Percentiles rank a stretch among this genome's conserved stretches.
phyloP scores from a whole-genome alignment of 2,797 vertebrate species.

The Limnodromus scolopaceus region DNA sequence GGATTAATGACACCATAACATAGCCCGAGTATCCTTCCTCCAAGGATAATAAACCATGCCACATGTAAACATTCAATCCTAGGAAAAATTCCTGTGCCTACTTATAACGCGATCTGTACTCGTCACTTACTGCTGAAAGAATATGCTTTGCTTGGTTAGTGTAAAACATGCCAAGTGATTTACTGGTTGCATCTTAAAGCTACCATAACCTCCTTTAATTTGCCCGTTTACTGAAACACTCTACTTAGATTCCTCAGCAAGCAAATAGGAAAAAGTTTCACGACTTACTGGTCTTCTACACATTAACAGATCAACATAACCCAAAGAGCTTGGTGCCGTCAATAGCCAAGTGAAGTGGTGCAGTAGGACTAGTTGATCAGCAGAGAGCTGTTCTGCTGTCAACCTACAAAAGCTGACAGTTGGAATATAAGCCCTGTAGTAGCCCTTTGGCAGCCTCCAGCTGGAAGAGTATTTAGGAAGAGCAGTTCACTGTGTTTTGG shows the following conservation, averaged over 20 bases:
- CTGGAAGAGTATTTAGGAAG: not conserved
- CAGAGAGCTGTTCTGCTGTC: not conserved
- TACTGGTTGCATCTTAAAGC: not conserved
- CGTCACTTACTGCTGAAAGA: not conserved
- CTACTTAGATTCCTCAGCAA: not conserved
- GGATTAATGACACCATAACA: not conserved
- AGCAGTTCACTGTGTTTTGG: constrained; percentile 18
- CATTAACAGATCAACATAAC: not conserved
- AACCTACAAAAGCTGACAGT: not conserved
- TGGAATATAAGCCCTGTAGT: not conserved
- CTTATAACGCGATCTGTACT: not conserved
- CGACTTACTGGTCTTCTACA: not conserved
- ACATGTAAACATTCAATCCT: constrained; percentile 3
- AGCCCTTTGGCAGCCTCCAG: not conserved
- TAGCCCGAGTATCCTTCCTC: not conserved
- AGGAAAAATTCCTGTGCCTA: not conserved
- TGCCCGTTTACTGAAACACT: not conserved
- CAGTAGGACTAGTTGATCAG: not conserved
- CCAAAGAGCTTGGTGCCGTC: not conserved
- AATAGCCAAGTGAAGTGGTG: not conserved
- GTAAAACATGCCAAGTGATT: not conserved
- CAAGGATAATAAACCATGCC: constrained; percentile 11
- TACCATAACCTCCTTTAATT: not conserved
- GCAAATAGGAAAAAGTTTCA: not conserved
- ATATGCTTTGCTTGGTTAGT: not conserved